A percentile compares a stretch with the other conserved stretches of the same genome.
phyloP scores from a whole-genome alignment of 1,140 invertebrate genomes.

The Ceratosolen fusciceps region DNA sequence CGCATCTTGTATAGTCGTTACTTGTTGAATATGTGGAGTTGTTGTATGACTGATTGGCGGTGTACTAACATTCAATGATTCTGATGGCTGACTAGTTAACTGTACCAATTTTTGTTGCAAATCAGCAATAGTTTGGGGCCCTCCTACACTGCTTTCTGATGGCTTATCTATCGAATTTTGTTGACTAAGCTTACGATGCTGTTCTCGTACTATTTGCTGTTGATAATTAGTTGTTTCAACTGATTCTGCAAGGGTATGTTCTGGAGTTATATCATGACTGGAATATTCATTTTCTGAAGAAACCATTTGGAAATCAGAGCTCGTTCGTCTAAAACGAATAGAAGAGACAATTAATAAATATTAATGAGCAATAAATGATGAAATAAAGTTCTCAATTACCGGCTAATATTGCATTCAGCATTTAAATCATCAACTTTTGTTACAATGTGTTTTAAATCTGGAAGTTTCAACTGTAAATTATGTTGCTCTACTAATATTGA shows the following conservation, averaged over 20 bases:
- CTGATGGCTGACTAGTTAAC: slow-evolving; percentile 73
- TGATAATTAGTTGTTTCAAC: slow-evolving; percentile 60
- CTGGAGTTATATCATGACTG: slow-evolving; percentile 68
- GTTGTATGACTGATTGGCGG: slow-evolving; percentile 73
- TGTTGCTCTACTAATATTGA: slow-evolving; percentile 54
- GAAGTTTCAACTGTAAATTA: slow-evolving; percentile 61
- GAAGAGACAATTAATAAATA: neutral
- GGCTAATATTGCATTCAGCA: slow-evolving; percentile 60
- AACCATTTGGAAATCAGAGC: slow-evolving; percentile 65
- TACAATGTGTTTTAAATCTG: slow-evolving; percentile 55
- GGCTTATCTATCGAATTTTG: slow-evolving; percentile 73
- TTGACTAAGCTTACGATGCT: slow-evolving; percentile 70
- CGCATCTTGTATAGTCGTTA: slow-evolving; percentile 69
- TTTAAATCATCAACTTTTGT: slow-evolving; percentile 60
- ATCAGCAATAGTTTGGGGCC: slow-evolving; percentile 73
- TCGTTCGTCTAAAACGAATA: slow-evolving; percentile 56
- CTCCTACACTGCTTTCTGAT: slow-evolving; percentile 52
- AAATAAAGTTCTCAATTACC: slow-evolving; percentile 48
- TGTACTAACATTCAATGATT: slow-evolving; percentile 68
- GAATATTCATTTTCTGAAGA: slow-evolving; percentile 66
- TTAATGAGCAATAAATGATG: neutral
- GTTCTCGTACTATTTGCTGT: slow-evolving; percentile 59
- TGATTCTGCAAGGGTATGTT: slow-evolving; percentile 66
- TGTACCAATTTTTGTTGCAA: slow-evolving; percentile 73
- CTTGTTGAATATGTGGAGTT: slow-evolving; percentile 72